Percentiles rank a stretch among this genome's conserved stretches.
These are phyloP conservation scores for Electrophaes corylata DNA, from an alignment of 2,888 invertebrate genomes.

Conservation along the genomic window DNA sequence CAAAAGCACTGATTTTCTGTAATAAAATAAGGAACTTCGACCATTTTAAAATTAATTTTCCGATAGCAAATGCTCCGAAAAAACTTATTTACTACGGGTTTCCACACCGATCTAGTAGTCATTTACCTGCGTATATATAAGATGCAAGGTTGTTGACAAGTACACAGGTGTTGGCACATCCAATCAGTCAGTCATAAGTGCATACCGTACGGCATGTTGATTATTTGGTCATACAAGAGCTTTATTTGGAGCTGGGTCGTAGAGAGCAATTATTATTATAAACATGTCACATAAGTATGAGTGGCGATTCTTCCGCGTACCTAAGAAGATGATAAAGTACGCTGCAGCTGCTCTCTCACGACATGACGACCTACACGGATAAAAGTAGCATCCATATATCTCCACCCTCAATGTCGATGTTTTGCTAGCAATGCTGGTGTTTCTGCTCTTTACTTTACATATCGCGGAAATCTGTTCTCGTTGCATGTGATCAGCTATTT, in stretches of 20 bases:
- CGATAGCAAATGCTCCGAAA: conserved; percentile 54
- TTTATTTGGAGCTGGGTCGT: conserved; percentile 46
- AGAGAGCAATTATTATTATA: conserved; percentile 38
- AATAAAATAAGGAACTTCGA: conserved; percentile 67
- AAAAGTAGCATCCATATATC: conserved; percentile 56
- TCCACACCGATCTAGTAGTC: conserved; percentile 12
- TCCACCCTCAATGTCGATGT: conserved; percentile 57
- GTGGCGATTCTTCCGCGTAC: conserved; percentile 32
- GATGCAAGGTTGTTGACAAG: conserved; percentile 23
- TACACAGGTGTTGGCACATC: conserved; percentile 25
- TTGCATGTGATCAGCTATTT: conserved; percentile 21
- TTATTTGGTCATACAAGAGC: conserved; percentile 22
- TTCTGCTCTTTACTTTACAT: conserved; percentile 37
- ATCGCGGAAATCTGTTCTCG: conserved; percentile 32
- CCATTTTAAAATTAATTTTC: conserved; percentile 64
- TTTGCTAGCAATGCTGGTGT: conserved; percentile 36
- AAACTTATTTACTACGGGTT: conserved; percentile 3
- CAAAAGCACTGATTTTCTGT: conserved; percentile 77
- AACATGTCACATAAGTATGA: conserved; percentile 46
- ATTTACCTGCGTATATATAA: conserved; percentile 17
- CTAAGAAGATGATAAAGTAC: conserved; percentile 40
- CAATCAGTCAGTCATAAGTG: conserved; percentile 31
- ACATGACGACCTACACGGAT: conserved; percentile 48
- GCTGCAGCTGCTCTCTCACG: conserved; percentile 52
- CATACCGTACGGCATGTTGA: conserved; percentile 23